Conservation (phyloP, 2,797 vertebrate genomes). For the Oreochromis grahami region DNA sequence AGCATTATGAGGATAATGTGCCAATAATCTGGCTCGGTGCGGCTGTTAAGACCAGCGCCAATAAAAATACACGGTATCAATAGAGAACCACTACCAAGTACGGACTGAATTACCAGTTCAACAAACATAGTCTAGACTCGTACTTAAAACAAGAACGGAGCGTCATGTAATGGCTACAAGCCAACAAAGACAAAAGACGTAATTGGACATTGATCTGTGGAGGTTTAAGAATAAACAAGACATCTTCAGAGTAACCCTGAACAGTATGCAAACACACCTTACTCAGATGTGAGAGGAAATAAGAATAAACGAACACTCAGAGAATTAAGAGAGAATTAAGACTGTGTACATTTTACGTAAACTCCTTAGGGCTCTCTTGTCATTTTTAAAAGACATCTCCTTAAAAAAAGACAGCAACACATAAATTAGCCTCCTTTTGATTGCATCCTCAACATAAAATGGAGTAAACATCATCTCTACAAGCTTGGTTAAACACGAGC, state of each 20-base stretch:
- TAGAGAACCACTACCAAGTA: conserved; percentile 31
- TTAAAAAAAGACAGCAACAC: not conserved
- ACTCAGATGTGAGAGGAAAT: not conserved
- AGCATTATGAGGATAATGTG: conserved; percentile 51
- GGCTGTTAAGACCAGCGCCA: conserved; percentile 37
- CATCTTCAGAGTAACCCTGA: conserved; percentile 15
- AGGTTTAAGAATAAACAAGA: conserved; percentile 46
- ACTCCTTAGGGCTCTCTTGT: conserved; percentile 11
- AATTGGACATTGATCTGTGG: conserved; percentile 62
- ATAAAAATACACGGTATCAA: conserved; percentile 40
- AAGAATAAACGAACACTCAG: not conserved
- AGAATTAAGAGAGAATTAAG: conserved; percentile 7
- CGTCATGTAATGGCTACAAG: conserved; percentile 12
- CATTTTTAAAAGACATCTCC: conserved; percentile 30
- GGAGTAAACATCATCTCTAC: conserved; percentile 32
- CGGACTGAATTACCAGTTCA: conserved; percentile 20
- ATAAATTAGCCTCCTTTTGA: conserved; percentile 45
- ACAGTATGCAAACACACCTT: conserved; percentile 8
- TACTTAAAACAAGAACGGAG: conserved; percentile 21
- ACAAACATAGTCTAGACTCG: conserved; percentile 31
- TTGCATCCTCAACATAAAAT: conserved; percentile 36
- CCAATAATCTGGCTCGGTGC: conserved; percentile 49
- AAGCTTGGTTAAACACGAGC: conserved; percentile 67
- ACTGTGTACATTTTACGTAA: not conserved
- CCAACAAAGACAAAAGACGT: conserved; percentile 42